These are phyloP conservation scores for Sepiola atlantica DNA, from an alignment of 2,888 invertebrate species.

Conservation along the genomic window DNA sequence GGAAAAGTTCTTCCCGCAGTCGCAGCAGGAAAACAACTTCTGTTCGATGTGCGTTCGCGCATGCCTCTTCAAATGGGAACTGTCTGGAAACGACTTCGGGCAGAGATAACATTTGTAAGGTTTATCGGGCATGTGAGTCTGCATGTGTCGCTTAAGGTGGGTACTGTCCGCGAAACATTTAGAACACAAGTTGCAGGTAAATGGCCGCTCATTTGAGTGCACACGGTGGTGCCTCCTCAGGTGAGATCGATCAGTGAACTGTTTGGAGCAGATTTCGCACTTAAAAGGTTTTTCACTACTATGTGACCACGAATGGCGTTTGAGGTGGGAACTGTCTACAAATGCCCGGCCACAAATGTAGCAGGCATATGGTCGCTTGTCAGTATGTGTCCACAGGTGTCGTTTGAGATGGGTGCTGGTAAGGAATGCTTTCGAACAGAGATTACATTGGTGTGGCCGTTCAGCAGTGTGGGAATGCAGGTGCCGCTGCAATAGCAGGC, in stretches of 20 bases:
- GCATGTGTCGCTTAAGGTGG: constrained; percentile 35
- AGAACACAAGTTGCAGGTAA: background rate
- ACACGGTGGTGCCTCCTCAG: background rate
- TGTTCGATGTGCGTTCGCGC: background rate
- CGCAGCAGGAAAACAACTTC: background rate
- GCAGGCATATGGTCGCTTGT: constrained; percentile 23
- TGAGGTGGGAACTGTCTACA: constrained; percentile 14
- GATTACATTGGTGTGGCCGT: background rate
- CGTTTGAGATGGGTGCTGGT: constrained; percentile 22
- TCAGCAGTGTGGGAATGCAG: background rate
- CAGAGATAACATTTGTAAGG: background rate
- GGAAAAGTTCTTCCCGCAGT: background rate
- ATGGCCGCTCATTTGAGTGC: background rate
- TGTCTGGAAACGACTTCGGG: constrained; percentile 33
- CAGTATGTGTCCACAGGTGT: background rate
- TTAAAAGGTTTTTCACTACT: background rate
- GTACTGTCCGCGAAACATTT: background rate
- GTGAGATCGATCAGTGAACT: background rate
- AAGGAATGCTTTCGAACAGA: constrained; percentile 11
- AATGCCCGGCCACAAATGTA: background rate
- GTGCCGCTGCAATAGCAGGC: background rate
- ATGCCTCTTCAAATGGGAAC: constrained; percentile 35
- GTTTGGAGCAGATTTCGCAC: constrained; percentile 22
- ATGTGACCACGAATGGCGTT: background rate
- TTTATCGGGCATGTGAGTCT: background rate